phyloP scores from a whole-genome alignment of 92 coral and sea anemone genomes.

The Actinostola sp. region DNA sequence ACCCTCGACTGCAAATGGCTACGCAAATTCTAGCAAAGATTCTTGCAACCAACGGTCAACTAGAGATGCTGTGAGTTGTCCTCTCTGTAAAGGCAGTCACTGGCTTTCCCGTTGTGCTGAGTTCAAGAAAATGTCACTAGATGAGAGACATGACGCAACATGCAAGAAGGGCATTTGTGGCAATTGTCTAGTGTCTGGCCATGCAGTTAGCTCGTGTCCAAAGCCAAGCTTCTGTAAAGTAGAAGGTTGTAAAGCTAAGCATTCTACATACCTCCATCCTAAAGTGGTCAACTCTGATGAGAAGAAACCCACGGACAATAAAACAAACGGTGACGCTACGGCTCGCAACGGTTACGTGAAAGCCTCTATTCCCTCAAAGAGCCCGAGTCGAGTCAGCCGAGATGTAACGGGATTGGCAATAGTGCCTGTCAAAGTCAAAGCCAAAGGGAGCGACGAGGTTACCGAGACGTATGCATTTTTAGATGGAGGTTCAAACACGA shows the following conservation, averaged over 20 bases:
- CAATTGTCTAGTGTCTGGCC: constrained; percentile 63
- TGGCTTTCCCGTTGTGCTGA: constrained; percentile 61
- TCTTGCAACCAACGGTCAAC: not conserved
- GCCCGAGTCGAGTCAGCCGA: constrained; percentile 17
- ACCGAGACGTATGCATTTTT: constrained; percentile 67
- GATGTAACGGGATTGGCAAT: constrained; percentile 45
- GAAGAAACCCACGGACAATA: not conserved
- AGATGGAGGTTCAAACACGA: constrained; percentile 73
- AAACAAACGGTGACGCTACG: not conserved
- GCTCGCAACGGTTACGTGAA: constrained; percentile 34
- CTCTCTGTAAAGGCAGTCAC: constrained; percentile 43
- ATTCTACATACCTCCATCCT: constrained; percentile 66
- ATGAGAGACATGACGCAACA: constrained; percentile 48
- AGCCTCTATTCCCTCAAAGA: not conserved
- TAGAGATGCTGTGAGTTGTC: constrained; percentile 7
- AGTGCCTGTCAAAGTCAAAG: constrained; percentile 64
- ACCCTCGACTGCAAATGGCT: too few species aligned
- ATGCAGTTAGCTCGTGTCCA: constrained; percentile 35
- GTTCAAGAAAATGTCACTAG: constrained; percentile 46
- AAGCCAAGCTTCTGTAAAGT: constrained; percentile 64
- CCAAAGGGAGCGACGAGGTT: constrained; percentile 34
- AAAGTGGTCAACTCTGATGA: not conserved
- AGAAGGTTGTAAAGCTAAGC: constrained; percentile 61
- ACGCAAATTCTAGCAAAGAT: too few species aligned
- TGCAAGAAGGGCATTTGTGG: constrained; percentile 37